A percentile compares a stretch with the other conserved stretches of the same genome.
These are phyloP conservation scores for Hypselothyrea guttata DNA, from an alignment of 2,888 invertebrate genomes.

Conservation along the genomic window DNA sequence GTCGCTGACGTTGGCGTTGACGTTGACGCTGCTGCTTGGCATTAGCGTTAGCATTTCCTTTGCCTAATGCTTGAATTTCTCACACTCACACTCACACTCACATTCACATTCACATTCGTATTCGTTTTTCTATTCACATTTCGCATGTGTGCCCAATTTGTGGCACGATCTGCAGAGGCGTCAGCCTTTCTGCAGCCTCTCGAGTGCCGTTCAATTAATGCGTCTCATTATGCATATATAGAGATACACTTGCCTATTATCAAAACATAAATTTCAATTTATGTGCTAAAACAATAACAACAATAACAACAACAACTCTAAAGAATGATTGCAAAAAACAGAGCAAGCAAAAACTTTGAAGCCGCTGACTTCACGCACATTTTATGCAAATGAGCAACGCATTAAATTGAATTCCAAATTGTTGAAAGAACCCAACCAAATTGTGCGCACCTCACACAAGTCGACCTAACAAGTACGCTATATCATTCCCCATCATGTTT, in stretches of 20 bases:
- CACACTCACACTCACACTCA: conserved; percentile 8
- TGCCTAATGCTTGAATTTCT: conserved; percentile 19
- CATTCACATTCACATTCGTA: conserved; percentile 3
- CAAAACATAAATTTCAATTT: conserved; percentile 68
- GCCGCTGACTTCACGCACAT: conserved; percentile 59
- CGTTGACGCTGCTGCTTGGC: conserved; percentile 24
- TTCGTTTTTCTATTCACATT: conserved; percentile 5
- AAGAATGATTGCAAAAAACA: not conserved
- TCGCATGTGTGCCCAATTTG: conserved; percentile 38
- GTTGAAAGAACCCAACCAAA: conserved; percentile 16
- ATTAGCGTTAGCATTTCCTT: conserved; percentile 50
- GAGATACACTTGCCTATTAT: conserved; percentile 58
- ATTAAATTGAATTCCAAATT: conserved; percentile 51
- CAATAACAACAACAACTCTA: conserved; percentile 7
- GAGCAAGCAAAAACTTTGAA: conserved; percentile 32
- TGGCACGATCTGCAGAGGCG: conserved; percentile 54
- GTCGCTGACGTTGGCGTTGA: conserved; percentile 19
- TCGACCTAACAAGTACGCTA: conserved; percentile 9
- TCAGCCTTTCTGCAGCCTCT: conserved; percentile 19
- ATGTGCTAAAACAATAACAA: conserved; percentile 37
- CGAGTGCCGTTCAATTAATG: conserved; percentile 53
- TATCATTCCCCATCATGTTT: too few species aligned
- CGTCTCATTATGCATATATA: conserved; percentile 66
- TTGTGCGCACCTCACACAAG: conserved; percentile 10
- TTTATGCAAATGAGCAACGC: conserved; percentile 62